These are phyloP conservation scores for Serinus canaria DNA, from an alignment of 2,113 vertebrate genomes.

Conservation along the genomic window DNA sequence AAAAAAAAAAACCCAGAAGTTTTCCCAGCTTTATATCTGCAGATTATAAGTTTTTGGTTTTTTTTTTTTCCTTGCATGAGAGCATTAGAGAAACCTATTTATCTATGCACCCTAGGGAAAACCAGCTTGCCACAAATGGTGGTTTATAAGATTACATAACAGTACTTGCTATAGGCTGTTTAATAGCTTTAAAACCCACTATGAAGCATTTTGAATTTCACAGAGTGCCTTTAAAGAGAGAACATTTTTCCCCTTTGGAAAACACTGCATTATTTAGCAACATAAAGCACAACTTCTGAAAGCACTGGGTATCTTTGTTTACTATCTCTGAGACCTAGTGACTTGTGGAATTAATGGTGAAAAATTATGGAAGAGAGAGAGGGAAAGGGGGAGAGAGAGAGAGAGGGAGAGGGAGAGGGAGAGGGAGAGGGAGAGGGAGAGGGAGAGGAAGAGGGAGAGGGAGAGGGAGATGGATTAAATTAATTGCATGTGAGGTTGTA, in stretches of 20 bases:
- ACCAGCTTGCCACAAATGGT: background rate
- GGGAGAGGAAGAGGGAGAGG: background rate
- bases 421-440: background rate
- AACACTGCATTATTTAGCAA: background rate
- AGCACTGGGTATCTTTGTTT: background rate
- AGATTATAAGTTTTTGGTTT: background rate
- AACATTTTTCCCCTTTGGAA: background rate
- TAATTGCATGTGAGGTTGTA: background rate
- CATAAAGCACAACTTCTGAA: background rate
- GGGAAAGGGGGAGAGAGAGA: background rate
- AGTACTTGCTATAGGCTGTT: background rate
- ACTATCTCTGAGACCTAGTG: background rate
- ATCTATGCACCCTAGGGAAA: background rate
- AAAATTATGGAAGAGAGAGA: background rate
- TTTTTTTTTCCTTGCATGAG: background rate
- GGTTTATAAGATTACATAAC: constrained; percentile 31
- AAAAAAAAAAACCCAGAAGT: background rate
- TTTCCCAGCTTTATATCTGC: background rate
- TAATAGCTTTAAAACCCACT: background rate
- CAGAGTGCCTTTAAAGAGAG: background rate
- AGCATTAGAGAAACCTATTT: background rate
- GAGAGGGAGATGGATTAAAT: background rate
- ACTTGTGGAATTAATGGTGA: background rate
- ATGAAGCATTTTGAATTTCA: background rate
- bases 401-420: too few species aligned